Base-by-base conservation (phyloP, 2,888 invertebrate species). In the Scelioninae gen. 2 region DNA sequence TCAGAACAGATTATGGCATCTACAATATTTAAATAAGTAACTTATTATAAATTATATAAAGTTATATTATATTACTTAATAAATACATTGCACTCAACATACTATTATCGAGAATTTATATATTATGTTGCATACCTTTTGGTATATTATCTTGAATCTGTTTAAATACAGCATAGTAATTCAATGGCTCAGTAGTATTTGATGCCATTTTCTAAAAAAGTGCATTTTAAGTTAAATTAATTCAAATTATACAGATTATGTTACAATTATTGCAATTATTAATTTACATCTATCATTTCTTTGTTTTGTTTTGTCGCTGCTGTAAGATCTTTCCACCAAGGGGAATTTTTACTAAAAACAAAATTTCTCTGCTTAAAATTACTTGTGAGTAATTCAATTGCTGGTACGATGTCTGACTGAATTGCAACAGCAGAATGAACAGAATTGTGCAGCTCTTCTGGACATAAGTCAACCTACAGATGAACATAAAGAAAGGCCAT, bases 381-480 rank as follows among this genome's bases (percentile, higher is more conserved):
- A 63, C 88, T 86, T 1, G 88, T 82, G 35, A 97, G 88, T 76
- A 91, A 90, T 45, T 89, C 88, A 0, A 91, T 89, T 69, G 95
- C 92, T 0, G 93, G 91, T 74, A 90, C 90, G 58, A 97, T 90
- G 84, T 98, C 96, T 0, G 96, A 93, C 81, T 94, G 93, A 18
- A 97, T 90, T 0, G 94, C 94, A 1, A 96, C 92, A 35, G 90
- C 89, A 0, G 95, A 90, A 53, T 90, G 88, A 0, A 96, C 90
- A 77, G 96, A 97, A 86, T 97, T 97, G 85, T 97, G 93, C 79
- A 98, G 88, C 85, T 98, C 98, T 86, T 98, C 98, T 0, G 96
- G 91, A 63, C 89, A 90, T 58, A 97, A 89, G 83, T 98, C 98
- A 43, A 96, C 91, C 92, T 95, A 80, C 77, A 82, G 63, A 11